Evolutionary conservation across 2,797 vertebrate genomes (phyloP).

Genomic region (Ptychobarbus kaznakovi): DNA sequence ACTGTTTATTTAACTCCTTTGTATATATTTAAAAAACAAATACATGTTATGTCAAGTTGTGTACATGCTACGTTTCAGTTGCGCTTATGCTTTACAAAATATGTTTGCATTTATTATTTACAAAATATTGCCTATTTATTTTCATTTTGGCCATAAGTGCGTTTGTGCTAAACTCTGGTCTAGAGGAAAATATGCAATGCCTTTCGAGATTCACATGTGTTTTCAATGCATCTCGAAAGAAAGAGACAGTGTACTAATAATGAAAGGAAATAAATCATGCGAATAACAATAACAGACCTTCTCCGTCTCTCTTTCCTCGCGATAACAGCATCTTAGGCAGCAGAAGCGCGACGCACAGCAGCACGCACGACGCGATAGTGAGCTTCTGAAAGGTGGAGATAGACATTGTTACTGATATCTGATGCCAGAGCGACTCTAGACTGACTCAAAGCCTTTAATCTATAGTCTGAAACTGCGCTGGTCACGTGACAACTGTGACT

Average conservation of each 20-base stretch:
- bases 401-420: constrained; percentile 70
- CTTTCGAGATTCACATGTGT: neutral
- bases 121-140: neutral
- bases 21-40: neutral
- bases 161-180: neutral
- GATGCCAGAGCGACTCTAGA: neutral
- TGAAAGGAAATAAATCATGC: neutral
- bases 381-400: constrained; percentile 83
- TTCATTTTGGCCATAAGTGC: neutral
- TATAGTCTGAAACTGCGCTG: rapidly evolving
- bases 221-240: neutral
- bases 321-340: constrained; percentile 86
- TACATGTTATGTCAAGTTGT: neutral
- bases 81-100: too few species aligned
- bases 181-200: too few species aligned
- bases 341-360: constrained; percentile 87
- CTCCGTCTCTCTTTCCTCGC: constrained; percentile 76
- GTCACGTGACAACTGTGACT: neutral
- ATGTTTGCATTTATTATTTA: neutral
- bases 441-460: too few species aligned
- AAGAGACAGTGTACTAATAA: neutral
- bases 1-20: neutral
- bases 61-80: neutral
- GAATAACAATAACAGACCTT: constrained; percentile 78
- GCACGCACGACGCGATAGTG: constrained; percentile 83